A percentile compares a stretch with the other conserved stretches of the same genome.
Conservation (phyloP, 2,113 vertebrate genomes). For the Gymnogyps californianus region DNA sequence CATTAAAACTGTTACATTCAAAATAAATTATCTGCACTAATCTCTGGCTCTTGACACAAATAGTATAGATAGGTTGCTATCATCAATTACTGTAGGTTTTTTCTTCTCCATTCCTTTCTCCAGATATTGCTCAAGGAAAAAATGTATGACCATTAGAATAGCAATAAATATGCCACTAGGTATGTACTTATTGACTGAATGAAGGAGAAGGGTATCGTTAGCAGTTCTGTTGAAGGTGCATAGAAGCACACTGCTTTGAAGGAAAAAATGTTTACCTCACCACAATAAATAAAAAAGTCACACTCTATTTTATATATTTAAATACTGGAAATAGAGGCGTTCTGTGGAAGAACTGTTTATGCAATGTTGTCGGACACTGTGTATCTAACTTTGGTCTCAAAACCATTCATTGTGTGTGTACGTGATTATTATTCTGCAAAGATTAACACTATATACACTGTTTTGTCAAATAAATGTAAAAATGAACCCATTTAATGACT, state of each 20-base stretch:
- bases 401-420: background rate
- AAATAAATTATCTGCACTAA: conserved; percentile 3
- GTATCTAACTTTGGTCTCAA: background rate
- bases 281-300: background rate
- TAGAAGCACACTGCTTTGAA: background rate
- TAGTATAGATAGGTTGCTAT: background rate
- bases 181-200: background rate
- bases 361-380: background rate
- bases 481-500: background rate
- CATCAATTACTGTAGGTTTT: background rate
- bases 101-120: conserved; percentile 21
- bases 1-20: conserved; percentile 3
- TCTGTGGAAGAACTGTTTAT: background rate
- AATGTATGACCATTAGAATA: background rate
- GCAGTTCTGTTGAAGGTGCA: background rate
- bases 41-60: conserved; percentile 1
- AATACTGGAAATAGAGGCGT: conserved; percentile 17
- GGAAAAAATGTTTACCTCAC: conserved; percentile 38
- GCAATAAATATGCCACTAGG: background rate
- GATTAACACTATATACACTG: background rate
- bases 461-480: conserved; percentile 16
- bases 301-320: background rate
- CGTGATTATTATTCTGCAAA: background rate
- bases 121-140: background rate
- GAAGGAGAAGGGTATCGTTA: background rate